Evolutionary conservation across 2,888 invertebrate genomes (phyloP), one percentile per base, ranked within the genome.

Genomic region (Acleris sparsana): DNA sequence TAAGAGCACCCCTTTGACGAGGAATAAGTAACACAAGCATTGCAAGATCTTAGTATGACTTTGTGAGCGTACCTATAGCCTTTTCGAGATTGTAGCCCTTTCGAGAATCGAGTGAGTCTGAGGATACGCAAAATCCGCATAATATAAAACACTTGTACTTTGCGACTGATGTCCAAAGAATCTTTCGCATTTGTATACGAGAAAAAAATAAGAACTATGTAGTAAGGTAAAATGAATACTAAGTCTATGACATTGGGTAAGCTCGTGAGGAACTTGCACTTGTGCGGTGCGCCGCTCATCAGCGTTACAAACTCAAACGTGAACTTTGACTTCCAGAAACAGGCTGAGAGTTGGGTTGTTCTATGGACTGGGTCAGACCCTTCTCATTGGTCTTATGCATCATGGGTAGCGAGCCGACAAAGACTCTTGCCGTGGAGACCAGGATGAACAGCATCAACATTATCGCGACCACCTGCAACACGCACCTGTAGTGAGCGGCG

Each of bases 31-130:
- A 96, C 97, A 99, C 98, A 86, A 99, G 95, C 91, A 99, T 95
- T 84, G 99, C 98, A 89, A 99, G 95, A 94, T 99, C 99, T 93
- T 99, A 99, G 94, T 99, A 99, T 83, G 98, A 99, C 94, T 99
- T 98, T 88, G 98, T 95, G 87, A 99, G 95, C 72, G 99, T 99
- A 22, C 4, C 4, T 22, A 94, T 99, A 99, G 84, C 99, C 99
- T n/a, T n/a, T n/a, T 91, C 99, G 95, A 86, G 98, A 98, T 93
- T 99, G 99, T 80, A 99, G 95, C 84, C 99, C 99, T 85, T 99
- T 99, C 78, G 99, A 99, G 93, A 99, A 99, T 82, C 99, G 96
- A 80, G 99, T 99, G 88, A 99, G 95, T 94, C 99, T 98, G 83
- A 98, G 95, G 89, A 98, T 98, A 89, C 98, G 95, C 89, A 98